Percentiles rank a stretch among this genome's conserved stretches.
Conservation (phyloP, 2,113 vertebrate species). For the Paradoxurus hermaphroditus region DNA sequence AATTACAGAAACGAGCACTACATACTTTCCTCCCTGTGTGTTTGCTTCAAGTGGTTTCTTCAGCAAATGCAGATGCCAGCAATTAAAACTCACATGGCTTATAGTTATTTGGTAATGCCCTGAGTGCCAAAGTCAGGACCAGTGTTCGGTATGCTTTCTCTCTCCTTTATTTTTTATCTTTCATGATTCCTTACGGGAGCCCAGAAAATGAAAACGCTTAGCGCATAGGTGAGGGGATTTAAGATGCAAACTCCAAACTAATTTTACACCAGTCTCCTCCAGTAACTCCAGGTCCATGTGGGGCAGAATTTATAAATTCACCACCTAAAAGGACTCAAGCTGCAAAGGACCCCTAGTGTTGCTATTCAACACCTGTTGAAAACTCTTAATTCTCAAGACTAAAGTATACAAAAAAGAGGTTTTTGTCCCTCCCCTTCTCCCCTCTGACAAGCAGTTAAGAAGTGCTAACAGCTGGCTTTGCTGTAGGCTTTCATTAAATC, state of each 20-base stretch:
- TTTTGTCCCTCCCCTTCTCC: neutral
- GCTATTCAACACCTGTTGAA: conserved; percentile 47
- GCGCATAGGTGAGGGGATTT: neutral
- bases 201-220: neutral
- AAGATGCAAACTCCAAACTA: neutral
- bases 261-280: neutral
- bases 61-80: conserved; percentile 61
- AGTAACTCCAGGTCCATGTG: neutral
- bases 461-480: conserved; percentile 80
- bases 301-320: neutral
- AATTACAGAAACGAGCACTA: neutral
- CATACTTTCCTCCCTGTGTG: neutral
- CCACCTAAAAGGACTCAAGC: neutral
- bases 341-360: neutral
- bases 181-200: neutral
- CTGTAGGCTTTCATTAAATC: conserved; percentile 76
- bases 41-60: conserved; percentile 69
- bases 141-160: neutral
- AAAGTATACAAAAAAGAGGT: conserved; percentile 57
- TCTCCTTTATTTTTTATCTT: neutral
- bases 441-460: conserved; percentile 68
- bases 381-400: conserved; percentile 61
- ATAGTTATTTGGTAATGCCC: neutral
- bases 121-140: neutral
- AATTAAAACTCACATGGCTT: conserved; percentile 57